Conservation (phyloP, 2,113 vertebrate species). For the Nipponia nippon region DNA sequence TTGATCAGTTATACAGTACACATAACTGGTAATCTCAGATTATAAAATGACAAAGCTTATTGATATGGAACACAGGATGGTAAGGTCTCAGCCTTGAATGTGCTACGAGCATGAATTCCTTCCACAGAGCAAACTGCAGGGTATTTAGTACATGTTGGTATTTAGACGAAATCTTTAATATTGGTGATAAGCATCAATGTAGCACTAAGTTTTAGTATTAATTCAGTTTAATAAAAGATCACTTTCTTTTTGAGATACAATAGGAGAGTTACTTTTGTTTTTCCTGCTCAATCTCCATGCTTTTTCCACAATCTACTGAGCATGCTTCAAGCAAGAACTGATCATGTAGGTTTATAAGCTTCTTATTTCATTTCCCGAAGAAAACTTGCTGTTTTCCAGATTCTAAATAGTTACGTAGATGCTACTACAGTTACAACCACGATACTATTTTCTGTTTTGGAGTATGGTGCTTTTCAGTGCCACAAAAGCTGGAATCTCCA, state of each 20-base stretch:
- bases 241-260: constrained; percentile 18
- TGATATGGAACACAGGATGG: not conserved
- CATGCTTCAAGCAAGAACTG: not conserved
- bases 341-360: not conserved
- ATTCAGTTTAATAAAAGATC: not conserved
- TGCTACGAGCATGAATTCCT: not conserved
- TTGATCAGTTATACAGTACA: not conserved
- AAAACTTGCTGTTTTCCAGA: not conserved
- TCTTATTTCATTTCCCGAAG: not conserved
- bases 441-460: not conserved
- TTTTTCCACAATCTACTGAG: not conserved
- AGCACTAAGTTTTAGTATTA: not conserved
- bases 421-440: not conserved
- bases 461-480: not conserved
- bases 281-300: not conserved
- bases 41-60: not conserved
- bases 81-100: not conserved
- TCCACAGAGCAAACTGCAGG: not conserved
- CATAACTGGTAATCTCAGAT: not conserved
- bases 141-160: accelerated
- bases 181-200: not conserved
- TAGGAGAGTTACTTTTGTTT: not conserved
- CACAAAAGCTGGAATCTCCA: not conserved
- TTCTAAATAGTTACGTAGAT: not conserved
- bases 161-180: not conserved